A percentile compares a stretch with the other conserved stretches of the same genome.
phyloP scores from a whole-genome alignment of 2,113 vertebrate species.

The Cisticola juncidis region DNA sequence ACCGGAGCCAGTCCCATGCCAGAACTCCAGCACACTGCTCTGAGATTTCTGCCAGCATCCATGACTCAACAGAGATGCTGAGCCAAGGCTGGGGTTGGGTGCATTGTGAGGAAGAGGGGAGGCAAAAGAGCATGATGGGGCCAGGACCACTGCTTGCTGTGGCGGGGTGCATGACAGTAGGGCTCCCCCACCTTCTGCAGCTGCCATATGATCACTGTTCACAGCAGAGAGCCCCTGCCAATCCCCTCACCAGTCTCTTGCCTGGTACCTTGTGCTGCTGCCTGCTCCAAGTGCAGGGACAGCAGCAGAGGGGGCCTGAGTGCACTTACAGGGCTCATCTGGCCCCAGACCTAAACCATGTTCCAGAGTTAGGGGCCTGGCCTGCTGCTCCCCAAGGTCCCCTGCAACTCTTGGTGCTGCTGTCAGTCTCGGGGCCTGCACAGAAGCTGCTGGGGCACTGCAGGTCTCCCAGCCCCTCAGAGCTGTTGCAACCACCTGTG shows the following conservation, averaged over 20 bases:
- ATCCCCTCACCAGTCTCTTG: accelerated
- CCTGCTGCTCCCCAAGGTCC: not conserved
- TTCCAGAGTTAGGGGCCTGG: not conserved
- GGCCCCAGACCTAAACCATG: not conserved
- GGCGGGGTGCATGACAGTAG: accelerated
- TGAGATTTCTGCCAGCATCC: not conserved
- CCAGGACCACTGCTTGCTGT: too few relatives aligned
- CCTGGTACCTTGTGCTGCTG: accelerated
- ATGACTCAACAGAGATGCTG: not conserved
- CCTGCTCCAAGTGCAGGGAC: not conserved
- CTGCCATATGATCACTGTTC: accelerated
- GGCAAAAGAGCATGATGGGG: not conserved
- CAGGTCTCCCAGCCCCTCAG: not conserved
- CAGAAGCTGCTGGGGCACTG: not conserved
- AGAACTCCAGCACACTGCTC: not conserved
- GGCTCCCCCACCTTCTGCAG: accelerated
- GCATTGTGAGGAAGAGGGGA: not conserved
- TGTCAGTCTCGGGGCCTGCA: accelerated
- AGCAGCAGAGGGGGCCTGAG: not conserved
- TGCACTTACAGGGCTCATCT: not conserved
- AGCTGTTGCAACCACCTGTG: accelerated
- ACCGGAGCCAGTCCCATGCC: accelerated
- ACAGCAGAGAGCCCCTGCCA: too few relatives aligned
- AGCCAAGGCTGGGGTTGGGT: not conserved
- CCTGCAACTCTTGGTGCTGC: too few relatives aligned